These are phyloP conservation scores for Scaptomyza cyrtandrae DNA, from an alignment of 2,888 invertebrate genomes.

Conservation along the genomic window DNA sequence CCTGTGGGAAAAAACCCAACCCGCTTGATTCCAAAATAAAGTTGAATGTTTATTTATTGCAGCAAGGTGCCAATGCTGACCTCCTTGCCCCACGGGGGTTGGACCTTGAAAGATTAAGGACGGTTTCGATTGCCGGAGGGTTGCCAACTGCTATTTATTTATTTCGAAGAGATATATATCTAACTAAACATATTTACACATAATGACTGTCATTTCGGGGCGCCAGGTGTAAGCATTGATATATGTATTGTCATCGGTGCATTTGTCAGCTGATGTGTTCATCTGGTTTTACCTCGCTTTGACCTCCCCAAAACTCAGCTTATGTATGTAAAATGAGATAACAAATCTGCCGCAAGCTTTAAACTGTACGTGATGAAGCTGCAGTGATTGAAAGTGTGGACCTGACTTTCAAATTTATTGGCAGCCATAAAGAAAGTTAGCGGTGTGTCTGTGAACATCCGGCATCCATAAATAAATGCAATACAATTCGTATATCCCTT, in stretches of 20 bases:
- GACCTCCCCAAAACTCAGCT: not conserved
- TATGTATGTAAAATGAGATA: slow-evolving; percentile 36
- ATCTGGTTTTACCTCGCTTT: slow-evolving; percentile 20
- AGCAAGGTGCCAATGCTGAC: slow-evolving; percentile 72
- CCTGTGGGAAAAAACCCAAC: slow-evolving; percentile 24
- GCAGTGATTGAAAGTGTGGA: slow-evolving; percentile 74
- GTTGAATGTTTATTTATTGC: slow-evolving; percentile 71
- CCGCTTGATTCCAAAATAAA: slow-evolving; percentile 40
- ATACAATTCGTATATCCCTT: slow-evolving; percentile 36
- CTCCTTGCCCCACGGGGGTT: slow-evolving; percentile 53
- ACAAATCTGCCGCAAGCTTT: slow-evolving; percentile 53
- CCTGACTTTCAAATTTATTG: slow-evolving; percentile 75
- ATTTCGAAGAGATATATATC: slow-evolving; percentile 21
- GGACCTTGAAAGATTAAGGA: slow-evolving; percentile 24
- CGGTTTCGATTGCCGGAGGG: slow-evolving; percentile 21
- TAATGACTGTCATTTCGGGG: slow-evolving; percentile 75
- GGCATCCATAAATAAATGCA: slow-evolving; percentile 52
- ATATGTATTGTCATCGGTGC: slow-evolving; percentile 51
- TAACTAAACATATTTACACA: slow-evolving; percentile 56
- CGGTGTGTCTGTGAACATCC: slow-evolving; percentile 35
- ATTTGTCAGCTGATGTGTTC: slow-evolving; percentile 70
- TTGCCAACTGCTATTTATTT: slow-evolving; percentile 63
- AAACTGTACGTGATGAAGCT: slow-evolving; percentile 39
- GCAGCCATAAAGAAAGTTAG: slow-evolving; percentile 74
- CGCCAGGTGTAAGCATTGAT: slow-evolving; percentile 76